phyloP scores from a whole-genome alignment of 2,888 invertebrate species.

The Tenodera sinensis region DNA sequence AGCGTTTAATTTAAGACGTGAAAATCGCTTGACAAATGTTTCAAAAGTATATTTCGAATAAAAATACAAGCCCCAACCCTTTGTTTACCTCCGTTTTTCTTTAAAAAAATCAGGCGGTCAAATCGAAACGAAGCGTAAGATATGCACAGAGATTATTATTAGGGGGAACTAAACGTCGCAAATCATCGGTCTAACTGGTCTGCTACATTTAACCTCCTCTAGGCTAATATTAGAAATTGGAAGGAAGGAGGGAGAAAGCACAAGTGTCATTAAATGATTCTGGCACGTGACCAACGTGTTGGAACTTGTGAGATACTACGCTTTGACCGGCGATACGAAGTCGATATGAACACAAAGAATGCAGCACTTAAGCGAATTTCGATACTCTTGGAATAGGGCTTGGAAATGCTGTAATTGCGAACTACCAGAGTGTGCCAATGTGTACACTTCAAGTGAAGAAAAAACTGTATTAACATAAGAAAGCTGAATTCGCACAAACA shows the following conservation, averaged over 20 bases:
- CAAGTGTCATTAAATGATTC: neutral
- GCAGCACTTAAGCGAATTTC: neutral
- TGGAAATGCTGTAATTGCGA: no score
- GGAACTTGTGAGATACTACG: neutral
- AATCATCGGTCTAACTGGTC: neutral
- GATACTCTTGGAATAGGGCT: neutral
- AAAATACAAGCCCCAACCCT: no score
- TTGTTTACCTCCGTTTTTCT: no score
- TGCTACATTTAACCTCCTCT: neutral
- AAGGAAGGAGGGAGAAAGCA: neutral
- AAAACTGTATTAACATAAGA: no score
- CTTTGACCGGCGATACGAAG: neutral
- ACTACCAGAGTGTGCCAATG: no score
- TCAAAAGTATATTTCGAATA: no score
- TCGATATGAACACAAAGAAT: no score
- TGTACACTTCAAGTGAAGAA: no score
- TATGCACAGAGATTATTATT: neutral
- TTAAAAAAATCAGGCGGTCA: no score
- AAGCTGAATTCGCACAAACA: no score
- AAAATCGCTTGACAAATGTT: no score
- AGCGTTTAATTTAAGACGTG: no score
- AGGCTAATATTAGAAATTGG: neutral
- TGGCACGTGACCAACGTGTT: neutral
- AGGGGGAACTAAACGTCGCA: neutral
- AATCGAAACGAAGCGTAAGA: neutral